Conservation (phyloP, 2,888 invertebrate genomes). For the Mechanitis mazaeus region DNA sequence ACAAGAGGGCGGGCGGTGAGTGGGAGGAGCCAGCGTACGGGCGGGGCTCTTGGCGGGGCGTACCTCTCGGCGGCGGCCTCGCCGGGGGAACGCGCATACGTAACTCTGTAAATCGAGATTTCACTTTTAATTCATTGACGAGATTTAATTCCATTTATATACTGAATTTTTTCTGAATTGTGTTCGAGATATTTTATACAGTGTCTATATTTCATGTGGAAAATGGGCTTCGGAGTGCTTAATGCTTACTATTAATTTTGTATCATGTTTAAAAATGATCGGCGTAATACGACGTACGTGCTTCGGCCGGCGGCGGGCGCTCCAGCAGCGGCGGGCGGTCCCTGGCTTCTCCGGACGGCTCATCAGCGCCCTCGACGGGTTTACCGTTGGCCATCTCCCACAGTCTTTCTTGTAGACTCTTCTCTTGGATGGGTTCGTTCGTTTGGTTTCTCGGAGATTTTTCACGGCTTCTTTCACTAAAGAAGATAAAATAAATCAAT, state of each 20-base stretch:
- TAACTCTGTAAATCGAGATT: constrained; percentile 63
- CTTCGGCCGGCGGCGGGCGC: constrained; percentile 10
- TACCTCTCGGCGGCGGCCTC: constrained; percentile 62
- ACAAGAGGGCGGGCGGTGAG: constrained; percentile 25
- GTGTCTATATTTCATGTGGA: too few species aligned
- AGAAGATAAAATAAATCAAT: background rate
- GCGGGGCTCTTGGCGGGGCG: constrained; percentile 25
- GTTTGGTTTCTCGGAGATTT: constrained; percentile 49
- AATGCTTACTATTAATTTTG: too few species aligned
- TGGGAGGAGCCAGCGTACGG: background rate
- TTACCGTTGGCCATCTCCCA: constrained; percentile 75
- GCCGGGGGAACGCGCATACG: constrained; percentile 66
- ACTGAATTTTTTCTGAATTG: too few species aligned
- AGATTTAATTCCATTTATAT: too few species aligned
- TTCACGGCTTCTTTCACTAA: constrained; percentile 56
- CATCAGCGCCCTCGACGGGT: constrained; percentile 30
- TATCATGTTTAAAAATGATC: too few species aligned
- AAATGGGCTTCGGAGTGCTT: too few species aligned
- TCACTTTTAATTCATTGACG: too few species aligned
- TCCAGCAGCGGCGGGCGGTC: constrained; percentile 10
- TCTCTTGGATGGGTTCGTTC: constrained; percentile 40
- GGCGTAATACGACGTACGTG: background rate
- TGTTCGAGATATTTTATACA: too few species aligned
- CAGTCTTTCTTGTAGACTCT: constrained; percentile 66
- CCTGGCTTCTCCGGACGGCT: constrained; percentile 32